Conservation (phyloP, 2,113 vertebrate species). For the Scartelaos histophorus region DNA sequence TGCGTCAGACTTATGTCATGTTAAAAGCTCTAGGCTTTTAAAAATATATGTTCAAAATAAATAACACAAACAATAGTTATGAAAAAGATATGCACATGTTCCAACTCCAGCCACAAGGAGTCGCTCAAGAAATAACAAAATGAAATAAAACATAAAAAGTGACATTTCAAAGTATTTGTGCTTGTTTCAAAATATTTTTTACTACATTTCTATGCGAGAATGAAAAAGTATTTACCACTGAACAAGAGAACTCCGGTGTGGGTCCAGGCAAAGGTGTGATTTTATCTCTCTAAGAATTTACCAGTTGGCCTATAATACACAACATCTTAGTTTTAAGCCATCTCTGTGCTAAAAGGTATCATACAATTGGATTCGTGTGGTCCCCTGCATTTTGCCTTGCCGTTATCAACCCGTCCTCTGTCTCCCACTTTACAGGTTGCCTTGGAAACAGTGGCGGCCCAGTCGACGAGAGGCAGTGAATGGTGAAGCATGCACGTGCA, state of each 20-base stretch:
- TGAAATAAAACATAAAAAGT: too few relatives aligned
- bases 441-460: conserved; percentile 75
- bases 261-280: background rate
- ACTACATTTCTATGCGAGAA: too few relatives aligned
- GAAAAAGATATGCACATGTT: too few relatives aligned
- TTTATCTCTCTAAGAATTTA: background rate
- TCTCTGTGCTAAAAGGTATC: conserved; percentile 6
- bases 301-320: background rate
- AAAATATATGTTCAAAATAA: too few relatives aligned
- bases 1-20: too few relatives aligned
- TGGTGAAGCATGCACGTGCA: conserved; percentile 41
- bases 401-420: conserved; percentile 32
- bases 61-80: too few relatives aligned
- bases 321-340: conserved; percentile 5
- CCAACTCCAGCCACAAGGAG: too few relatives aligned
- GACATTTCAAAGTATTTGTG: too few relatives aligned
- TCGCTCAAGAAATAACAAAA: too few relatives aligned
- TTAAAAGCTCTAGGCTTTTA: too few relatives aligned
- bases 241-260: background rate
- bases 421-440: conserved; percentile 66
- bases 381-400: conserved; percentile 36
- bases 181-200: too few relatives aligned
- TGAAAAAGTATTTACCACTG: background rate
- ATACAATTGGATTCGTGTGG: conserved; percentile 11
- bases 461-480: conserved; percentile 56